phyloP scores from a whole-genome alignment of 2,797 vertebrate genomes.

The Steatocranus sp. region DNA sequence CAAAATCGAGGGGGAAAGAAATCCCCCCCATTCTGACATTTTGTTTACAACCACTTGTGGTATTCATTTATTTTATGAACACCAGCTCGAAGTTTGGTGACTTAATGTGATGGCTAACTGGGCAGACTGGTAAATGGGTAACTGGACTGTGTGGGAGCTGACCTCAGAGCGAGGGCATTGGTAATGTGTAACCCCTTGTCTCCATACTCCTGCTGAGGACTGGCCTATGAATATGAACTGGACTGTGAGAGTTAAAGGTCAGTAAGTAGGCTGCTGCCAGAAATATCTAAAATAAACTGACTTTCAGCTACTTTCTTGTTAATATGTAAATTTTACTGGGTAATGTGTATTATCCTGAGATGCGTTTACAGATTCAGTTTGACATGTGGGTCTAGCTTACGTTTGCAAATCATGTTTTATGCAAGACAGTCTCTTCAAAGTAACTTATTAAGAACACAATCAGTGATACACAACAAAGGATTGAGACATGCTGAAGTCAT shows the following conservation, averaged over 20 bases:
- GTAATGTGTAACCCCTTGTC: slow-evolving; percentile 63
- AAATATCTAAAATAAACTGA: not conserved
- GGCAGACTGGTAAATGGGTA: slow-evolving; percentile 50
- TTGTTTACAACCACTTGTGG: slow-evolving; percentile 21
- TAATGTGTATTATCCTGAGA: slow-evolving; percentile 5
- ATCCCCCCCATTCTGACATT: not conserved
- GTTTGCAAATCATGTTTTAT: slow-evolving; percentile 4
- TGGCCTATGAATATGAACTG: slow-evolving; percentile 54
- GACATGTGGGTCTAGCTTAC: not conserved
- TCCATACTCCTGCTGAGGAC: slow-evolving; percentile 6
- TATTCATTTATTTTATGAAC: slow-evolving; percentile 27
- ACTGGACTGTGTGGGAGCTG: slow-evolving; percentile 56
- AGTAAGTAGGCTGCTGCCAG: not conserved
- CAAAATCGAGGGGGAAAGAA: not conserved
- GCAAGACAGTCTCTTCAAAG: not conserved
- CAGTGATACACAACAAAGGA: not conserved
- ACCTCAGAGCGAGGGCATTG: not conserved
- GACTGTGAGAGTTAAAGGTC: slow-evolving; percentile 18
- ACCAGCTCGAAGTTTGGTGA: slow-evolving; percentile 1
- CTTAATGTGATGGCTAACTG: slow-evolving; percentile 38
- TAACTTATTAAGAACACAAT: slow-evolving; percentile 11
- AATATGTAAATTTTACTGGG: not conserved
- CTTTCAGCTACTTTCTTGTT: slow-evolving; percentile 1
- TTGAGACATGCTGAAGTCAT: not conserved
- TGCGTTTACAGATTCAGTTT: slow-evolving; percentile 5